A percentile compares a stretch with the other conserved stretches of the same genome.
Conservation (phyloP, 2,888 invertebrate genomes). For the Rhagonycha fulva region DNA sequence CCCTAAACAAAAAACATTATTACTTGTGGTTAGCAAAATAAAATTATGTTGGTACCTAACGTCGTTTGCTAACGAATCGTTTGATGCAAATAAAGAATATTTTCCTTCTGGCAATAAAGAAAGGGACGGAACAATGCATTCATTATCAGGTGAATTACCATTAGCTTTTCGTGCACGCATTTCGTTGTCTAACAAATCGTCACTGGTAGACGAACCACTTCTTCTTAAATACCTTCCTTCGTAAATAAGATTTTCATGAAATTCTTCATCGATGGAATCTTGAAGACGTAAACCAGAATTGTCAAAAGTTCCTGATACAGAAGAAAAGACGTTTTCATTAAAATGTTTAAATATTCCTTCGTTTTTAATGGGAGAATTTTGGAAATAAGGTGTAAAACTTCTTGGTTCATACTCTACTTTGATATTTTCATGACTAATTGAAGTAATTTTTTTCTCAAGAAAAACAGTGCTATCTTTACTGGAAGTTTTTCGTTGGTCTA, state of each 20-base stretch:
- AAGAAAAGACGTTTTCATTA: conserved; percentile 49
- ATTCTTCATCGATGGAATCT: conserved; percentile 69
- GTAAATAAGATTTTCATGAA: conserved; percentile 80
- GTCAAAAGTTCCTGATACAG: conserved; percentile 44
- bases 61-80: conserved; percentile 82
- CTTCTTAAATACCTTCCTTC: conserved; percentile 73
- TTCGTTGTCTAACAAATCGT: conserved; percentile 42
- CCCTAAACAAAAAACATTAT: conserved; percentile 55
- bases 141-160: conserved; percentile 54
- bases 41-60: conserved; percentile 51
- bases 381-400: conserved; percentile 54
- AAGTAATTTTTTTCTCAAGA: conserved; percentile 57
- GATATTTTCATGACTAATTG: conserved; percentile 68
- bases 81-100: conserved; percentile 77
- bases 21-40: neutral
- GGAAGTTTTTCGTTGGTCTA: conserved; percentile 61
- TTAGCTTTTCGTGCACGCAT: conserved; percentile 39
- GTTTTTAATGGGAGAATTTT: conserved; percentile 63
- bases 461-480: conserved; percentile 55
- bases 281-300: conserved; percentile 46
- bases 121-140: conserved; percentile 57
- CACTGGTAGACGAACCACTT: conserved; percentile 56
- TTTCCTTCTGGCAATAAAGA: conserved; percentile 57
- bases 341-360: conserved; percentile 60
- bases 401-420: conserved; percentile 41